A percentile compares a stretch with the other conserved stretches of the same genome.
Evolutionary conservation across 2,113 vertebrate species (phyloP).

Genomic region (Aleadryas rufinucha): DNA sequence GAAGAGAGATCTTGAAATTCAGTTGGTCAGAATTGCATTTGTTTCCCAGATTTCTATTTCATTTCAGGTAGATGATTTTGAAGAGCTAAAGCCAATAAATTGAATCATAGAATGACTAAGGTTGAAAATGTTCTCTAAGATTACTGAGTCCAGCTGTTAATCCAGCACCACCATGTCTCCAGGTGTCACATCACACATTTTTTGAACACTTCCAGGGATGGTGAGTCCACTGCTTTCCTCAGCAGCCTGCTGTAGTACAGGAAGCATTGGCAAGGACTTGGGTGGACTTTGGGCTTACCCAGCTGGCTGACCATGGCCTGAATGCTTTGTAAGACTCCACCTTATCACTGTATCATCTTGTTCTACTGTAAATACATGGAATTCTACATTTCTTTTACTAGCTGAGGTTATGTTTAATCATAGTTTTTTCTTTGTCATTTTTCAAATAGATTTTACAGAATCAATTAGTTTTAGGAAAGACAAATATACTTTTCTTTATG

Average conservation of each 20-base stretch:
- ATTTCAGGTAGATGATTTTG: background rate
- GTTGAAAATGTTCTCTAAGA: background rate
- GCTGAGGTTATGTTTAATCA: background rate
- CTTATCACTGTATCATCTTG: background rate
- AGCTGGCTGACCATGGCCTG: background rate
- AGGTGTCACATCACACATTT: background rate
- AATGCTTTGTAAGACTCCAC: background rate
- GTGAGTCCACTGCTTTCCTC: background rate
- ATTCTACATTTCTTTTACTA: background rate
- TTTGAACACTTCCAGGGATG: background rate
- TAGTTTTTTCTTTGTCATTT: background rate
- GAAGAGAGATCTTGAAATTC: background rate
- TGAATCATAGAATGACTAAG: background rate
- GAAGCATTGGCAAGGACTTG: background rate
- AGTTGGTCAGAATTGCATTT: background rate
- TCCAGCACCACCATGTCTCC: background rate
- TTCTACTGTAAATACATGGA: background rate
- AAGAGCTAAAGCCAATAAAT: background rate
- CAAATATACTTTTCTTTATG: background rate
- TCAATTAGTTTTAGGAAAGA: background rate
- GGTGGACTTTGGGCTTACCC: background rate
- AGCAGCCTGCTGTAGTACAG: background rate
- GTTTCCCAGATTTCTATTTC: background rate
- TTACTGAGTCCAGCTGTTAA: fast-evolving
- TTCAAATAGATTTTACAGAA: background rate